Evolutionary conservation across 2,113 vertebrate genomes (phyloP).

Genomic region (Sisor rabdophorus): DNA sequence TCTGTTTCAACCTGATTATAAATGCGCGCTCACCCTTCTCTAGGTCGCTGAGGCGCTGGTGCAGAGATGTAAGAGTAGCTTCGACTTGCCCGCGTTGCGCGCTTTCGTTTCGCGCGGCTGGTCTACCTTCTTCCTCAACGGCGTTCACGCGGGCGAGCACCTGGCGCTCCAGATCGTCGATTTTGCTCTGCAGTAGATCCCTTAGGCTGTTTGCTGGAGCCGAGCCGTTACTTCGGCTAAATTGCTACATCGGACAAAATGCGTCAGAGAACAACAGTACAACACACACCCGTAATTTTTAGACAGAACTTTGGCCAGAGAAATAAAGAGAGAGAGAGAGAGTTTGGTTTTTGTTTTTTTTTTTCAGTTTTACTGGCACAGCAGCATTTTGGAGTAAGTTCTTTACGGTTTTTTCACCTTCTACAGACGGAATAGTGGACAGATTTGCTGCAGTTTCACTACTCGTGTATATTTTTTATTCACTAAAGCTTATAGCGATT

Average conservation of each 20-base stretch:
- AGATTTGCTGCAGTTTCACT: not conserved
- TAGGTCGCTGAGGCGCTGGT: slow-evolving; percentile 93
- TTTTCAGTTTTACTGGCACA: too few relatives aligned
- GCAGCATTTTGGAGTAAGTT: slow-evolving; percentile 23
- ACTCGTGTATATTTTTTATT: not conserved
- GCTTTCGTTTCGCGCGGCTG: slow-evolving; percentile 82
- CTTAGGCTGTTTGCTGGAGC: slow-evolving; percentile 88
- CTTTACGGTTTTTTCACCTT: not conserved
- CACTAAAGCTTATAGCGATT: not conserved
- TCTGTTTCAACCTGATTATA: not conserved
- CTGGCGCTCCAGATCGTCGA: slow-evolving; percentile 94
- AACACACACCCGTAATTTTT: not conserved
- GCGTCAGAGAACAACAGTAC: not conserved
- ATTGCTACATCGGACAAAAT: slow-evolving; percentile 70
- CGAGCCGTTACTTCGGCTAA: slow-evolving; percentile 89
- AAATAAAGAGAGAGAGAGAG: too few relatives aligned
- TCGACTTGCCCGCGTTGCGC: slow-evolving; percentile 92
- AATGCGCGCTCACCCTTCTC: slow-evolving; percentile 80
- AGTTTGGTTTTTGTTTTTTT: too few relatives aligned
- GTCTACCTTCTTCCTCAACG: slow-evolving; percentile 83
- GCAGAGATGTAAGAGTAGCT: slow-evolving; percentile 88
- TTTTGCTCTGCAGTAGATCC: slow-evolving; percentile 92
- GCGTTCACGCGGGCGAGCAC: slow-evolving; percentile 91
- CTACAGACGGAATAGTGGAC: not conserved
- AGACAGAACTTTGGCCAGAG: not conserved